phyloP scores from a whole-genome alignment of 2,797 vertebrate species.

The Anguilla anguilla region DNA sequence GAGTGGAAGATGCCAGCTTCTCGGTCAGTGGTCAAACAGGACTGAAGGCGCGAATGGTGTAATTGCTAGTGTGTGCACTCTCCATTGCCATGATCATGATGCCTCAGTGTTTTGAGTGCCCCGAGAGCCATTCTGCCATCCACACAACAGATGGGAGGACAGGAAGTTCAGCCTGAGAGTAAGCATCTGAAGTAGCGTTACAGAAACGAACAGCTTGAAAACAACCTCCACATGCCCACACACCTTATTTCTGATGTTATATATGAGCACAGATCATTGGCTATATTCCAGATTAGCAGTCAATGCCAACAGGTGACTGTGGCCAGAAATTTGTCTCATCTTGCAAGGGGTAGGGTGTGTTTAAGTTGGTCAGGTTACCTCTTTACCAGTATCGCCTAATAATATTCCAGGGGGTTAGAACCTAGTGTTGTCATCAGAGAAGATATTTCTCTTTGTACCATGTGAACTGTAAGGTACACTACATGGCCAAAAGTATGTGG shows the following conservation, averaged over 20 bases:
- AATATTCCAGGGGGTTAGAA: not conserved
- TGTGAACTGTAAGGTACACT: not conserved
- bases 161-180: constrained; percentile 23
- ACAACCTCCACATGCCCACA: not conserved
- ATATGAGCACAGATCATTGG: not conserved
- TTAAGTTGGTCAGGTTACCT: not conserved
- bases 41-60: not conserved
- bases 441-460: not conserved
- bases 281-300: not conserved
- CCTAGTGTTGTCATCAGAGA: not conserved
- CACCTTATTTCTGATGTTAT: not conserved
- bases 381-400: not conserved
- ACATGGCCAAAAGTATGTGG: too few relatives aligned
- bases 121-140: constrained; percentile 18
- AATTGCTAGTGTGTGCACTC: not conserved
- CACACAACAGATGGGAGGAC: constrained; percentile 29
- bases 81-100: not conserved
- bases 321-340: not conserved
- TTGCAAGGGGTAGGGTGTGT: not conserved
- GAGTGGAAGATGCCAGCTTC: not conserved
- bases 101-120: not conserved
- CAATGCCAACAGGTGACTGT: not conserved
- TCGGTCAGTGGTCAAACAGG: not conserved
- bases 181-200: constrained; percentile 23
- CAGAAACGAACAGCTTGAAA: not conserved